Conservation (phyloP, 2,113 vertebrate species). For the Pelecanoides urinatrix region DNA sequence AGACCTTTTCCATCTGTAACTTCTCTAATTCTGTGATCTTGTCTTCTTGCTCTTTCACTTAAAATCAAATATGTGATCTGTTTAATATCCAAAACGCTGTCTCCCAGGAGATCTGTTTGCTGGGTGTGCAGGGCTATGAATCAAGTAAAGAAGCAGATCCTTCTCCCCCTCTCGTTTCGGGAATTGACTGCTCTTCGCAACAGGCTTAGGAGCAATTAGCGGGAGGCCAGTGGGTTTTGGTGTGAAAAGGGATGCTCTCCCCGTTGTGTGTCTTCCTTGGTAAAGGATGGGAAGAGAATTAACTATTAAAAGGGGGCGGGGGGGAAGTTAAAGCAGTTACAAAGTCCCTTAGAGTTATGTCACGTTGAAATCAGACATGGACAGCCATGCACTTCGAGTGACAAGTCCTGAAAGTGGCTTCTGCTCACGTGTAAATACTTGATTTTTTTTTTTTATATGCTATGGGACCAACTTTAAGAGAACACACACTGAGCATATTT, state of each 20-base stretch:
- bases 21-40: constrained; percentile 47
- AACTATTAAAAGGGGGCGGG: rapidly evolving
- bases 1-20: constrained; percentile 62
- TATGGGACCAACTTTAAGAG: neutral
- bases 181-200: neutral
- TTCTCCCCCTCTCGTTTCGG: rapidly evolving
- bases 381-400: neutral
- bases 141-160: neutral
- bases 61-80: constrained; percentile 42
- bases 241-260: neutral
- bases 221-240: neutral
- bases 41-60: constrained; percentile 31
- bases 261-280: neutral
- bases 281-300: neutral
- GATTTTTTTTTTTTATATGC: neutral
- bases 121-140: neutral
- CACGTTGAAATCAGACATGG: neutral
- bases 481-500: neutral
- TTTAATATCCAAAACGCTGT: neutral
- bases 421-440: neutral
- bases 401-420: neutral
- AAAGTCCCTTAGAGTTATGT: neutral
- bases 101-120: neutral
- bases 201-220: neutral
- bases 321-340: neutral